A percentile compares a stretch with the other conserved stretches of the same genome.
Evolutionary conservation across 2,888 invertebrate species (phyloP).

Genomic region (Linnaemya vulpina): DNA sequence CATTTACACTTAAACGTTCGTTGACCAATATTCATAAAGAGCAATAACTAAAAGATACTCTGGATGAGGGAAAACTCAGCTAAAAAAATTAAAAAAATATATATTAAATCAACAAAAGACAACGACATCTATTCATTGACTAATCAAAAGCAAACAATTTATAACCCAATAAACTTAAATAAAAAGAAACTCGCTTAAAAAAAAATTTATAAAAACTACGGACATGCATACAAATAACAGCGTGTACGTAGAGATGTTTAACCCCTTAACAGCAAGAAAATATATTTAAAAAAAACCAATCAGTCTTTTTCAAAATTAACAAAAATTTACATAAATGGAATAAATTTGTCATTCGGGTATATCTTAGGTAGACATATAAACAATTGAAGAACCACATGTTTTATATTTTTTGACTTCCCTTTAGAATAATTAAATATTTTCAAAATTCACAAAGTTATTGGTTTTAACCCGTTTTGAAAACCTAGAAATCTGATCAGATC

Average conservation of each 20-base stretch:
- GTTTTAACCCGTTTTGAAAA: too few species aligned
- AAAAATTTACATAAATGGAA: too few species aligned
- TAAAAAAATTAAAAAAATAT: background rate
- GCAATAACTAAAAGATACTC: background rate
- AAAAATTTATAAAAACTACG: constrained; percentile 25
- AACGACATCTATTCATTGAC: constrained; percentile 53
- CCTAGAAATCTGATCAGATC: too few species aligned
- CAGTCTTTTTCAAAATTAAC: too few species aligned
- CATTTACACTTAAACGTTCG: constrained; percentile 2
- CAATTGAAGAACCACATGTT: too few species aligned
- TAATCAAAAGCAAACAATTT: constrained; percentile 68
- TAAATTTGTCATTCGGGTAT: too few species aligned
- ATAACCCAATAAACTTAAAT: constrained; percentile 66
- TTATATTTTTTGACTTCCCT: too few species aligned
- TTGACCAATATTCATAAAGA: constrained; percentile 30
- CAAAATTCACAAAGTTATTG: too few species aligned
- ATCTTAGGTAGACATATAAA: too few species aligned
- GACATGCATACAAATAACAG: constrained; percentile 1
- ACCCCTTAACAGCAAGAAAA: background rate
- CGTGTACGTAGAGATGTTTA: background rate
- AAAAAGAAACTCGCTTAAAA: constrained; percentile 46
- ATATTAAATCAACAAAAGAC: constrained; percentile 37
- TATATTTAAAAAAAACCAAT: too few species aligned
- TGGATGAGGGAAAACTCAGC: background rate
- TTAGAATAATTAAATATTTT: too few species aligned